Evolutionary conservation across 1,140 invertebrate genomes (phyloP), one percentile per base, ranked within the genome.

Genomic region (Danaus plexippus): DNA sequence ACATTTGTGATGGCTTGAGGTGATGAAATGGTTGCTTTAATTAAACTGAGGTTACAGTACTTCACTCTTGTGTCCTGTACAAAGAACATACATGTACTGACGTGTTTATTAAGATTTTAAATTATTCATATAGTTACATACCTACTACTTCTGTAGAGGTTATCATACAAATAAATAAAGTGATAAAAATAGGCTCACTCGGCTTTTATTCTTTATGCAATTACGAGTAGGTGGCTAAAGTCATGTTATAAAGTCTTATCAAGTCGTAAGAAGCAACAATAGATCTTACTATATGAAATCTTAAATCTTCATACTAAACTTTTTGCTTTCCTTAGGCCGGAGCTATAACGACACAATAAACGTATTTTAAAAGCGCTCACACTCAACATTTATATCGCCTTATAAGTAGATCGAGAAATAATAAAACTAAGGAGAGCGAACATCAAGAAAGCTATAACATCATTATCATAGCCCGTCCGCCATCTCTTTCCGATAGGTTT

Each of bases 361-460:
- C 73, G 73, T 82, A 84, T 81, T 80, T 84, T 82, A 84, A 76
- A 78, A 79, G 73, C 77, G 77, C 75, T 82, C 77, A 80, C 81
- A 87, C 77, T 83, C 84, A 84, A 80, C 72, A 75, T 77, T 83
- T 78, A 82, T 84, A 85, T 84, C 80, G 78, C 80, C 80, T 83
- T 87, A 87, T 87, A 87, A 87, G 84, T 80, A 85, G 80, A 84
- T 82, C 79, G 78, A 81, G 78, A 80, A 80, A 85, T 83, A 85
- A 85, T 86, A 87, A 87, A 84, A 85, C 77, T 85, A 84, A 80
- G 82, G 80, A 71, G 76, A 75, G 71, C 73, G 73, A 78, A 83
- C 77, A 86, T 87, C 81, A 84, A 81, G 80, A 87, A 82, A 84
- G 81, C 83, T 84, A 87, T 87, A 87, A 87, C 84, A 80, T 87